A percentile compares a stretch with the other conserved stretches of the same genome.
phyloP scores from a whole-genome alignment of 2,888 invertebrate species.

The Parochlus steinenii region DNA sequence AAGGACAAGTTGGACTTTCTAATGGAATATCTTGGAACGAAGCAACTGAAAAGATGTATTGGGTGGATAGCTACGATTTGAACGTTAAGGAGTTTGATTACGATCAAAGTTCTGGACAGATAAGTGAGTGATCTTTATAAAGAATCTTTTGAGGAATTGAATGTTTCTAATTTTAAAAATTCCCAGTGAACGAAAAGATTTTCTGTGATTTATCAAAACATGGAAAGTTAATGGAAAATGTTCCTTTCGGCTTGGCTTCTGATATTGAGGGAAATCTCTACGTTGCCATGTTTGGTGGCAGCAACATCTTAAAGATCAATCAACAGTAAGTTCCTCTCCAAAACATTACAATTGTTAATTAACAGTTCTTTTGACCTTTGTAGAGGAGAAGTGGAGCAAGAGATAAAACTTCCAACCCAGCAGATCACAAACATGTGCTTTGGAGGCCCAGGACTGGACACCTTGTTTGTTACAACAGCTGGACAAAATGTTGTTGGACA shows the following conservation, averaged over 20 bases:
- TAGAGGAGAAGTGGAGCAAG: slow-evolving; percentile 3
- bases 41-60: slow-evolving; percentile 1
- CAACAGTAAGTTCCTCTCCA: too few relatives aligned
- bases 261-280: slow-evolving; percentile 1
- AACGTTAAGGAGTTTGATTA: slow-evolving; percentile 7
- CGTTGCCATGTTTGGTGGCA: slow-evolving; percentile 6
- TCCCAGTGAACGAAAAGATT: background rate
- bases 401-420: background rate
- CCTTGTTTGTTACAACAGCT: background rate
- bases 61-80: slow-evolving; percentile 4
- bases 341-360: too few relatives aligned
- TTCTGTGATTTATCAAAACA: background rate
- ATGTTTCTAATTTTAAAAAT: background rate
- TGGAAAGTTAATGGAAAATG: background rate
- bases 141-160: background rate
- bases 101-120: slow-evolving; percentile 1
- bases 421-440: background rate
- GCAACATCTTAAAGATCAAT: slow-evolving; percentile 5
- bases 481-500: background rate
- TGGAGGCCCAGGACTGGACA: slow-evolving; percentile 2
- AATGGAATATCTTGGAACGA: slow-evolving; percentile 9
- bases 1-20: slow-evolving; percentile 2
- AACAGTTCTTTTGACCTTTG: too few relatives aligned
- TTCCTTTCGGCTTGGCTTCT: background rate
- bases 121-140: slow-evolving; percentile 1